A percentile compares a stretch with the other conserved stretches of the same genome.
These are phyloP conservation scores for Spisula subtruncata DNA, from an alignment of 2,888 invertebrate genomes.

Conservation along the genomic window DNA sequence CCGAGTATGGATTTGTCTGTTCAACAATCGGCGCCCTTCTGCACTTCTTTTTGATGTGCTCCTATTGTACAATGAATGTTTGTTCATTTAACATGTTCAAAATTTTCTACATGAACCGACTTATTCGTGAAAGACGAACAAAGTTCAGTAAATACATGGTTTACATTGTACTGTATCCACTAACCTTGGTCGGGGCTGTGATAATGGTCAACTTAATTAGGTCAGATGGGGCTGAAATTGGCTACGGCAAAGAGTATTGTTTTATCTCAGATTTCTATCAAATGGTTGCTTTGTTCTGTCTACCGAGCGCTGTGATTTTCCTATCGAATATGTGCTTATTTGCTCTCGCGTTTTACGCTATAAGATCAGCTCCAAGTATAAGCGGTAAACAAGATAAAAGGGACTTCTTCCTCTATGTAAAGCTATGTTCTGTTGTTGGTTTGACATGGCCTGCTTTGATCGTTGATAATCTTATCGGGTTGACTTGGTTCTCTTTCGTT, in stretches of 20 bases:
- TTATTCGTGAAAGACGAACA: background rate
- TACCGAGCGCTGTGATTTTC: slow-evolving; percentile 66
- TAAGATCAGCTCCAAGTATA: slow-evolving; percentile 55
- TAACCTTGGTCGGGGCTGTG: slow-evolving; percentile 33
- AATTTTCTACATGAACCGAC: slow-evolving; percentile 53
- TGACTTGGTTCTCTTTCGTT: slow-evolving; percentile 66
- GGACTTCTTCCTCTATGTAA: slow-evolving; percentile 71
- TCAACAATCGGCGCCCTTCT: slow-evolving; percentile 57
- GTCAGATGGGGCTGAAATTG: slow-evolving; percentile 37
- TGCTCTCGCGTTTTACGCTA: slow-evolving; percentile 60
- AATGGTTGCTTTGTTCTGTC: slow-evolving; percentile 64
- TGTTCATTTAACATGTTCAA: slow-evolving; percentile 72
- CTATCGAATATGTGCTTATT: slow-evolving; percentile 72
- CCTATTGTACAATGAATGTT: slow-evolving; percentile 69
- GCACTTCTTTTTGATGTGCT: slow-evolving; percentile 61
- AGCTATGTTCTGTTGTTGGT: slow-evolving; percentile 75
- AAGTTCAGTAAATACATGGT: slow-evolving; percentile 34
- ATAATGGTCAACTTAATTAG: background rate
- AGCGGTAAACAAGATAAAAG: slow-evolving; percentile 30
- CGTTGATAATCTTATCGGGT: slow-evolving; percentile 67
- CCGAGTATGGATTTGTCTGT: slow-evolving; percentile 34
- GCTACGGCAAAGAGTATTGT: slow-evolving; percentile 58
- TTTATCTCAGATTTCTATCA: slow-evolving; percentile 49
- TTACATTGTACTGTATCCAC: slow-evolving; percentile 41
- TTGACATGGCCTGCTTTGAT: slow-evolving; percentile 76